Base-by-base conservation (phyloP, 2,888 invertebrate species). In the Philereme vetulata region DNA sequence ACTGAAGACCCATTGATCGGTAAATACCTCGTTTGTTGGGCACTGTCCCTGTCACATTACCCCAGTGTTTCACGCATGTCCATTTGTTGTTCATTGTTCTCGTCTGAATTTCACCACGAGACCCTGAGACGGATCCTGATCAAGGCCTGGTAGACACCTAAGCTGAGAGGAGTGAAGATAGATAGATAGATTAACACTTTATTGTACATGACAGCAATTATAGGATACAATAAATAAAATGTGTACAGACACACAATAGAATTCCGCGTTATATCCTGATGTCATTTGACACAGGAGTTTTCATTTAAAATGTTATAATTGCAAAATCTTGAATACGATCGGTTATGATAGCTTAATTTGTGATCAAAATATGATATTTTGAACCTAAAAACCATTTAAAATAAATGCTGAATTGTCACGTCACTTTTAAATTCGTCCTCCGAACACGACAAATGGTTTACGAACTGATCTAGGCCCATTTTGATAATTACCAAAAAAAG, bases 31-130 rank as follows among this genome's bases (percentile, higher is more conserved):
- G 32, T 64, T 56, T 43, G 42, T 54, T 54, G 46, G 46, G 11
- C 32, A 21, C 44, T 42, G 36, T 40, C 35, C 8, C 36, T 36
- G 47, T 48, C 42, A 55, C 21, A 48, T 52, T 58, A 46, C 11
- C 43, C 42, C 62, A 64, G 70, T 71, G 72, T 68, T 67, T 68
- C 85, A 80, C 85, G 89, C 86, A 90, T 89, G 88, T 84, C 89
- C 88, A 89, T 88, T 88, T 85, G 88, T 84, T 86, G 80, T 81
- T 82, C 82, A 82, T 72, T 83, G 72, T 78, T 77, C 81, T 82
- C 82, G 80, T 76, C 78, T 55, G 54, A 59, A 52, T 36, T 55
- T 50, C 38, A 77, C 78, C 79, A 84, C 77, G 80, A 81, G 76
- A 72, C 67, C 55, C 36, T 67, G 67, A 35, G 68, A 77, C 77